Percentiles rank a stretch among this genome's conserved stretches.
These are phyloP conservation scores for Coilia nasus DNA, from an alignment of 2,797 vertebrate species.

Conservation along the genomic window DNA sequence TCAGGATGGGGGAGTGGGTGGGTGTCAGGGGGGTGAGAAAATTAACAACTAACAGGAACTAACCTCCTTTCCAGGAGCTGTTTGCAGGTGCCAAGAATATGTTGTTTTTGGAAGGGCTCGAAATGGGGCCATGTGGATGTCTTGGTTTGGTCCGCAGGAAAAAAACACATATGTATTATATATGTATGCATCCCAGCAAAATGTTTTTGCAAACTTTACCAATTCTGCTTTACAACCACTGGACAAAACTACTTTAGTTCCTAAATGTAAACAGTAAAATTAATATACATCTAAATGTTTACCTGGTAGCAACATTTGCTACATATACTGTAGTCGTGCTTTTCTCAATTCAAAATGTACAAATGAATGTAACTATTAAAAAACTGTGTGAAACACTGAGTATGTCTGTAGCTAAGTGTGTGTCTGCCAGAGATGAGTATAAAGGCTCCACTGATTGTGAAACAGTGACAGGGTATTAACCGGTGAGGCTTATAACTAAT, in stretches of 20 bases:
- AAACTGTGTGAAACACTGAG: background rate
- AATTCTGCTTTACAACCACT: conserved; percentile 18
- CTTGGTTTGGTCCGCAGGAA: background rate
- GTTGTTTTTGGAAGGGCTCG: conserved; percentile 1
- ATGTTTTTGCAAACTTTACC: background rate
- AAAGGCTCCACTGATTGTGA: background rate
- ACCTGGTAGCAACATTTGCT: background rate
- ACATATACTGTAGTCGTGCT: background rate
- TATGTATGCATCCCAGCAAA: background rate
- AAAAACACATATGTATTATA: no score
- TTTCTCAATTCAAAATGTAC: background rate
- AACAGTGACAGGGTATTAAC: background rate
- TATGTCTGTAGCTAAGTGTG: background rate
- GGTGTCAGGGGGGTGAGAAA: background rate
- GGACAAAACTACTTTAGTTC: background rate
- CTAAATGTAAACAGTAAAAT: background rate
- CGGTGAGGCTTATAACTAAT: background rate
- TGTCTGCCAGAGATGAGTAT: background rate
- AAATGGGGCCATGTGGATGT: conserved; percentile 3
- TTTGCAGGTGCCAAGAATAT: background rate
- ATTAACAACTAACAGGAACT: background rate
- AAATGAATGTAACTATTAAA: background rate
- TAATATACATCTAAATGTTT: background rate
- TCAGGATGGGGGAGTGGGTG: background rate
- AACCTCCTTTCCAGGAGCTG: background rate